Base-by-base conservation (phyloP, 2,888 invertebrate genomes). In the Eudemis profundana region DNA sequence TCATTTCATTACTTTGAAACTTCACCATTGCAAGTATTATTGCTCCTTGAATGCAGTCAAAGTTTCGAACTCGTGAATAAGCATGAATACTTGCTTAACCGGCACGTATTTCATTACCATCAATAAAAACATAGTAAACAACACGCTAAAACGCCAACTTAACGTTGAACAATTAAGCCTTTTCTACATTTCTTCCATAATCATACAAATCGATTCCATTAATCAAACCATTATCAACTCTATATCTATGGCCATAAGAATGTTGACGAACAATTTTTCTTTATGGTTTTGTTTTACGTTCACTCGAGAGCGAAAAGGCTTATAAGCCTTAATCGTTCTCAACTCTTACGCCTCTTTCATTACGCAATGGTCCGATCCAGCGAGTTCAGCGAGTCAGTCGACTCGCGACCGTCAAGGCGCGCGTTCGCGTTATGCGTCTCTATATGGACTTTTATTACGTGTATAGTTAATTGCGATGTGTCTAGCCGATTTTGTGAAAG, bases 391-490 rank as follows among this genome's bases (percentile, higher is more conserved):
- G 33, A 33, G 8, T 19, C 56, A 56, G 56, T 56, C 56, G 42
- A 7, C n/a, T 14, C 7, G 27, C 56, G 56, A 19, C 5, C 56
- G 29, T 29, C 42, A 19, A n/a, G 29, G 17, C 27, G n/a, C 1
- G 5, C 42, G n/a, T 17, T 29, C 56, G 42, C 29, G 42, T 29
- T 10, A 56, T 56, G 42, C 10, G 42, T 29, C n/a, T 56, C n/a
- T 42, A 15, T 44, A 14, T n/a, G 5, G 12, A 29, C 17, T 56
- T 17, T 44, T 8, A 19, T 44, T 56, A 42, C 29, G 56, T 56
- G 12, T 44, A 56, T 7, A 56, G 56, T 29, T 56, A 40, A 33
- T 17, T 53, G 21, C 38, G 40, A 15, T 12, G 42, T 44, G 42
- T 4, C 3, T 4, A 3, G 29, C 17, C 27, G 0, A n/a, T 23